These are phyloP conservation scores for pig (Sus scrofa) DNA, from an alignment of 2,113 vertebrate genomes.

Conservation along the genomic window DNA sequence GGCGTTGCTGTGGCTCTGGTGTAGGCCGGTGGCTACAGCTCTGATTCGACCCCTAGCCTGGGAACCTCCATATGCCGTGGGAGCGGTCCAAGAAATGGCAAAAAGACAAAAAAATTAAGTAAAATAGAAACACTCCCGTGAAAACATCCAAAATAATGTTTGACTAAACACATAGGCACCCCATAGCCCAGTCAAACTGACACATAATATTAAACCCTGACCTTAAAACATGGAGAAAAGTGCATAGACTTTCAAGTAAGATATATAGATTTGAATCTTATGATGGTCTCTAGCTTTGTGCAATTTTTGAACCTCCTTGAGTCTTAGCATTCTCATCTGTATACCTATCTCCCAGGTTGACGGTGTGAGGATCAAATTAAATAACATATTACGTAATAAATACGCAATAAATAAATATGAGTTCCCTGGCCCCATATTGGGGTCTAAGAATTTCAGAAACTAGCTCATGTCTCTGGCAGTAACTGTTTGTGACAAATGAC, in stretches of 20 bases:
- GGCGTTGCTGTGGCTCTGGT: too few species aligned
- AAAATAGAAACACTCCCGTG: neutral
- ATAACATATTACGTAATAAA: neutral
- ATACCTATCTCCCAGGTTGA: neutral
- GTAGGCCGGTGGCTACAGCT: too few species aligned
- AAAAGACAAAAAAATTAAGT: too few species aligned
- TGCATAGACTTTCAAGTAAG: neutral
- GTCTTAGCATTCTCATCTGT: neutral
- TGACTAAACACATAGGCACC: neutral
- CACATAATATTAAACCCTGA: neutral
- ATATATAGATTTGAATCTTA: neutral
- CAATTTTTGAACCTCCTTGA: neutral
- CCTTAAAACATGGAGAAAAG: neutral
- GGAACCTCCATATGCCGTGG: too few species aligned
- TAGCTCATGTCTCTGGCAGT: neutral
- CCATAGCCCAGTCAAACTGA: neutral
- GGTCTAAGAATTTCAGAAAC: slow-evolving; percentile 23
- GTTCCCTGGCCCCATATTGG: neutral
- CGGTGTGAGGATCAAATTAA: slow-evolving; percentile 11
- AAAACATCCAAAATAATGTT: neutral
- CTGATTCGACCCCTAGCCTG: too few species aligned
- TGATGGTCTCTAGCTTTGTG: neutral
- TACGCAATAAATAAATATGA: neutral
- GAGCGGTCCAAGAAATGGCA: too few species aligned
- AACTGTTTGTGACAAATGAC: neutral